These are phyloP conservation scores for Perca flavescens DNA, from an alignment of 2,113 vertebrate species.

Conservation along the genomic window DNA sequence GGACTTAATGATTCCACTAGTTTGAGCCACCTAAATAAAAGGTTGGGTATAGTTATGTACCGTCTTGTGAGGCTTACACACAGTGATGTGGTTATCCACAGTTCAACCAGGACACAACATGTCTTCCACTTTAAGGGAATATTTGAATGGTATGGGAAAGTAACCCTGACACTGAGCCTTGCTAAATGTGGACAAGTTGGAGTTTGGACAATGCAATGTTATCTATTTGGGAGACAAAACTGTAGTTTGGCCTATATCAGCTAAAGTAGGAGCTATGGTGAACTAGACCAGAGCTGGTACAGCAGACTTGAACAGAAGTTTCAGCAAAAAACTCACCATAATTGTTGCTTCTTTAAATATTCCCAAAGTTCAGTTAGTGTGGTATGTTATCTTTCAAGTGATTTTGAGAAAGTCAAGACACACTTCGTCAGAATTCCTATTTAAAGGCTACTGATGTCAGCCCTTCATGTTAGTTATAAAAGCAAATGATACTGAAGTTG, in stretches of 20 bases:
- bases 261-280: too few species aligned
- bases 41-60: neutral
- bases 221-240: neutral
- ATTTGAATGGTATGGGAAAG: neutral
- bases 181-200: neutral
- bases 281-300: neutral
- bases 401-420: conserved; percentile 18
- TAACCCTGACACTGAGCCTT: neutral
- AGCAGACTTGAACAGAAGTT: neutral
- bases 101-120: neutral
- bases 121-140: neutral
- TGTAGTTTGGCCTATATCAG: neutral
- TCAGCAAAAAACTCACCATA: neutral
- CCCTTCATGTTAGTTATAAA: neutral
- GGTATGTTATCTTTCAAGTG: conserved; percentile 2
- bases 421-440: neutral
- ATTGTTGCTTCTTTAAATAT: neutral
- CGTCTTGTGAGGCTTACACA: neutral
- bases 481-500: neutral
- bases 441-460: neutral
- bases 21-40: neutral
- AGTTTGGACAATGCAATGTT: neutral
- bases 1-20: neutral
- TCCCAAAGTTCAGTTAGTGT: neutral
- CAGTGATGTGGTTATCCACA: neutral